phyloP scores from a whole-genome alignment of 1,140 invertebrate species.

The Artemia franciscana region DNA sequence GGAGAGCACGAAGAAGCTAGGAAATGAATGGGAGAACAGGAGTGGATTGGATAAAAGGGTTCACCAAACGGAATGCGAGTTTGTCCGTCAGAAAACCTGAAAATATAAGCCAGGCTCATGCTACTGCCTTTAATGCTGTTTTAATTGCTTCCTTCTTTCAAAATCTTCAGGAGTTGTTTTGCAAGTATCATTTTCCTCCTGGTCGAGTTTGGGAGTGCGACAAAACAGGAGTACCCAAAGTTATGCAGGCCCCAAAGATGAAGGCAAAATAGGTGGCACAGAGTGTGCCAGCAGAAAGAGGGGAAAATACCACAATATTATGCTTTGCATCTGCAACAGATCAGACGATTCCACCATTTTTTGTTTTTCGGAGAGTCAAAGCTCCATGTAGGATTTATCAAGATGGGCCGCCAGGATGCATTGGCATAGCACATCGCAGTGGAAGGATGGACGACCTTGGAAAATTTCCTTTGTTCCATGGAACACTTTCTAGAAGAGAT shows the following conservation, averaged over 20 bases:
- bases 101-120: background rate
- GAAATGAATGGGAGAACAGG: background rate
- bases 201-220: slow-evolving; percentile 19
- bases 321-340: slow-evolving; percentile 18
- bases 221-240: slow-evolving; percentile 20
- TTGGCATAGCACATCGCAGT: slow-evolving; percentile 6
- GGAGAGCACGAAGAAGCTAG: too few species aligned
- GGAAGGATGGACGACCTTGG: slow-evolving; percentile 17
- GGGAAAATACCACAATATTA: slow-evolving; percentile 19
- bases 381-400: too few species aligned
- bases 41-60: background rate
- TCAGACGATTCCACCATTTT: slow-evolving; percentile 20
- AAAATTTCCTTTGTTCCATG: slow-evolving; percentile 13
- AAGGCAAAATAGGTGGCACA: slow-evolving; percentile 20
- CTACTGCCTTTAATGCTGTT: background rate
- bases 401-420: too few species aligned
- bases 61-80: background rate
- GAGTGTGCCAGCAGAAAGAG: slow-evolving; percentile 20
- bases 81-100: background rate
- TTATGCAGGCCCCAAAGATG: slow-evolving; percentile 14
- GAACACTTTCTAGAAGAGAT: slow-evolving; percentile 19
- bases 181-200: slow-evolving; percentile 11
- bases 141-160: slow-evolving; percentile 2
- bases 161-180: slow-evolving; percentile 12
- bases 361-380: slow-evolving; percentile 21